These are phyloP conservation scores for Pycnomerus fuliginosus DNA, from an alignment of 2,888 invertebrate species.

Conservation along the genomic window DNA sequence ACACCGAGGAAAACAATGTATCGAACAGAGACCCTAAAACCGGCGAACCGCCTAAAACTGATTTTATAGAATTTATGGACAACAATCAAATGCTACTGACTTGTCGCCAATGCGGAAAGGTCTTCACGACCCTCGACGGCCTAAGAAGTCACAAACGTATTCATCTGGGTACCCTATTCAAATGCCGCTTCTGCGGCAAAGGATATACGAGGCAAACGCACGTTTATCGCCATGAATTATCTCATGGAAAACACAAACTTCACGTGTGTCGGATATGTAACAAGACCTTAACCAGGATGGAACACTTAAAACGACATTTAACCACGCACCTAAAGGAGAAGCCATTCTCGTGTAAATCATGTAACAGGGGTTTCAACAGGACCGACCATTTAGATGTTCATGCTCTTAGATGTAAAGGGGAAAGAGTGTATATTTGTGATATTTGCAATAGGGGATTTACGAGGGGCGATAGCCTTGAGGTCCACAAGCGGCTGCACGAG, in stretches of 20 bases:
- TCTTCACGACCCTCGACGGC: constrained; percentile 50
- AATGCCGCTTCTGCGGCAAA: constrained; percentile 50
- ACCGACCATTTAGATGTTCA: constrained; percentile 50
- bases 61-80: constrained; percentile 48
- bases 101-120: constrained; percentile 47
- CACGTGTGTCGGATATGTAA: constrained; percentile 52
- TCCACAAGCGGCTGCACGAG: constrained; percentile 49
- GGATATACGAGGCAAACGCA: constrained; percentile 48
- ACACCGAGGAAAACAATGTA: no score
- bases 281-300: constrained; percentile 49
- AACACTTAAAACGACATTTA: constrained; percentile 50
- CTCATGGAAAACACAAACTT: constrained; percentile 47
- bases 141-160: constrained; percentile 45
- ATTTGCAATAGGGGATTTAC: constrained; percentile 53
- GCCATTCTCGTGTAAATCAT: constrained; percentile 49
- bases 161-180: constrained; percentile 47
- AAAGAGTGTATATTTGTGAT: constrained; percentile 52
- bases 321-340: constrained; percentile 51
- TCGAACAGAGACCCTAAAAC: no score
- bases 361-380: constrained; percentile 51
- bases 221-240: constrained; percentile 48
- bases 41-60: no score
- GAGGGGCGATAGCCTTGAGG: constrained; percentile 49
- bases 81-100: constrained; percentile 48
- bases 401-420: constrained; percentile 49